These are phyloP conservation scores for Psococerastis gibbosa DNA, from an alignment of 2,888 invertebrate genomes.

Conservation along the genomic window DNA sequence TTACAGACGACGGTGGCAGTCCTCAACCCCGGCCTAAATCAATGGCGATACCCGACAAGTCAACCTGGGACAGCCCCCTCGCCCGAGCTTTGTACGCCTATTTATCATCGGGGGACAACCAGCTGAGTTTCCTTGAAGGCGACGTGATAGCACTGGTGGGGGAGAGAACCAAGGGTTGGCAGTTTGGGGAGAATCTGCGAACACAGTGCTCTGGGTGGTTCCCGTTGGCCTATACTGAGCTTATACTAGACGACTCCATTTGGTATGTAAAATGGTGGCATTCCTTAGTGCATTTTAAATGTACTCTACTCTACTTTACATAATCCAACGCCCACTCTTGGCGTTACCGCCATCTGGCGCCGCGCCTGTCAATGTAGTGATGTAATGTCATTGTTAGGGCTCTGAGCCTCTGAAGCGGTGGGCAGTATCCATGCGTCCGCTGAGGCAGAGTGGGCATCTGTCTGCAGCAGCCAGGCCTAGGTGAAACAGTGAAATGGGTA, in stretches of 20 bases:
- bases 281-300: constrained; percentile 11
- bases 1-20: constrained; percentile 9
- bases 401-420: constrained; percentile 30
- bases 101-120: constrained; percentile 73
- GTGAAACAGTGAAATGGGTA: too few species aligned
- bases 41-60: constrained; percentile 29
- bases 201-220: constrained; percentile 92
- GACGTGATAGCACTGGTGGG: constrained; percentile 72
- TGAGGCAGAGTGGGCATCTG: constrained; percentile 23
- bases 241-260: constrained; percentile 40
- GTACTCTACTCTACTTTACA: neutral
- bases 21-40: constrained; percentile 24
- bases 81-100: constrained; percentile 80
- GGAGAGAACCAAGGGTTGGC: constrained; percentile 87
- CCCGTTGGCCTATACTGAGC: constrained; percentile 84
- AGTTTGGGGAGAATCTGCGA: constrained; percentile 84
- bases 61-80: constrained; percentile 46
- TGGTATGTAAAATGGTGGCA: constrained; percentile 31
- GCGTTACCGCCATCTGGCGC: too few species aligned
- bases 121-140: constrained; percentile 78
- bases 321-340: too few species aligned
- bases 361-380: too few species aligned
- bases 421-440: constrained; percentile 26
- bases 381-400: constrained; percentile 26
- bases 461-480: constrained; percentile 15